Percentiles rank a stretch among this genome's conserved stretches.
Evolutionary conservation across 2,888 invertebrate species (phyloP).

Genomic region (Hirtodrosophila confusa): DNA sequence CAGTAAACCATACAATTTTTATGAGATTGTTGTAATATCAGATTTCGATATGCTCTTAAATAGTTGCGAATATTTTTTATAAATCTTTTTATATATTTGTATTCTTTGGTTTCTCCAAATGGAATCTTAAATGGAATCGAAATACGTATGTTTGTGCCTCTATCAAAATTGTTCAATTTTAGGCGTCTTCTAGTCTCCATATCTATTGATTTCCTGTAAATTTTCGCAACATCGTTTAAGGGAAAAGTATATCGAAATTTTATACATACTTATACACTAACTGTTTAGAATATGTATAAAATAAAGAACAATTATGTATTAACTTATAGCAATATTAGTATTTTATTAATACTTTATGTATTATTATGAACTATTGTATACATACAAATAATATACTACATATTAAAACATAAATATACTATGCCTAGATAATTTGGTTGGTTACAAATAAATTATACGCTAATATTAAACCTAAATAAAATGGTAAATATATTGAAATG

Average conservation of each 20-base stretch:
- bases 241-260: conserved; percentile 8
- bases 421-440: conserved; percentile 33
- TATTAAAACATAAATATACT: conserved; percentile 10
- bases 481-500: too few species aligned
- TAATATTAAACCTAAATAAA: conserved; percentile 13
- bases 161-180: conserved; percentile 10
- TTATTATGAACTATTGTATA: conserved; percentile 22
- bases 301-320: conserved; percentile 32
- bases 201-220: conserved; percentile 6
- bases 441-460: conserved; percentile 42
- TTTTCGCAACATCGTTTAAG: conserved; percentile 9
- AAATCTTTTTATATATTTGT: conserved; percentile 1
- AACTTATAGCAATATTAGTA: conserved; percentile 54
- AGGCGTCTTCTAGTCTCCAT: conserved; percentile 41
- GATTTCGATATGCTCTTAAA: conserved; percentile 13
- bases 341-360: conserved; percentile 40
- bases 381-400: conserved; percentile 13
- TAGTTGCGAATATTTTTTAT: conserved; percentile 14
- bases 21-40: conserved; percentile 24
- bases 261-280: neutral
- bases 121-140: conserved; percentile 15
- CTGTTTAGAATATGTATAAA: conserved; percentile 18
- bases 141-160: conserved; percentile 47
- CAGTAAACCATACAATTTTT: conserved; percentile 32
- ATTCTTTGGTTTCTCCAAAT: neutral